A percentile compares a stretch with the other conserved stretches of the same genome.
These are phyloP conservation scores for Miniopterus natalensis DNA, from an alignment of 2,113 vertebrate genomes.

Conservation along the genomic window DNA sequence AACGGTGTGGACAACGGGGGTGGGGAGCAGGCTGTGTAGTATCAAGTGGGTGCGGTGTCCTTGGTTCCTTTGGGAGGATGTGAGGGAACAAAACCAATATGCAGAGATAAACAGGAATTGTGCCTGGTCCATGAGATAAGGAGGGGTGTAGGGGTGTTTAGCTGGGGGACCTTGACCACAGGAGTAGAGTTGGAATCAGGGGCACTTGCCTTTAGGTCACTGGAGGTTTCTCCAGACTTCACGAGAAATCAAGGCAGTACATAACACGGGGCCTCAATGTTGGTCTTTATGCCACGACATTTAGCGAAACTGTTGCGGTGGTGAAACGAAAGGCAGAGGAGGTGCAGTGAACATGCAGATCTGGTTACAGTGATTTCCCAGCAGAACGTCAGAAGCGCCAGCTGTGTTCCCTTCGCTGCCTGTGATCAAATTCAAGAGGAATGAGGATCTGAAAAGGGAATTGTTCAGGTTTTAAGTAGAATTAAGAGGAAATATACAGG, in stretches of 20 bases:
- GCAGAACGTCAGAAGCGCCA: background rate
- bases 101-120: background rate
- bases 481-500: background rate
- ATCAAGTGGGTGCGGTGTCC: background rate
- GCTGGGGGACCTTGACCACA: background rate
- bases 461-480: background rate
- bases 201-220: background rate
- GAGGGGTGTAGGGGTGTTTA: background rate
- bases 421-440: background rate
- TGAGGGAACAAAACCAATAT: background rate
- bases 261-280: background rate
- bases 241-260: background rate
- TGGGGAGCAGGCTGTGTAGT: background rate
- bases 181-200: background rate
- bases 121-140: background rate
- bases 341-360: fast-evolving
- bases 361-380: background rate
- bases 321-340: background rate
- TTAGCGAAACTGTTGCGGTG: background rate
- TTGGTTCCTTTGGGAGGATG: no score
- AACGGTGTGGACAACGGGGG: background rate
- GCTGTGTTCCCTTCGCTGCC: background rate
- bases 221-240: background rate
- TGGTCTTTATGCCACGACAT: background rate
- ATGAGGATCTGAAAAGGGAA: background rate